phyloP scores from a whole-genome alignment of 2,113 vertebrate species.

The Prionailurus viverrinus region DNA sequence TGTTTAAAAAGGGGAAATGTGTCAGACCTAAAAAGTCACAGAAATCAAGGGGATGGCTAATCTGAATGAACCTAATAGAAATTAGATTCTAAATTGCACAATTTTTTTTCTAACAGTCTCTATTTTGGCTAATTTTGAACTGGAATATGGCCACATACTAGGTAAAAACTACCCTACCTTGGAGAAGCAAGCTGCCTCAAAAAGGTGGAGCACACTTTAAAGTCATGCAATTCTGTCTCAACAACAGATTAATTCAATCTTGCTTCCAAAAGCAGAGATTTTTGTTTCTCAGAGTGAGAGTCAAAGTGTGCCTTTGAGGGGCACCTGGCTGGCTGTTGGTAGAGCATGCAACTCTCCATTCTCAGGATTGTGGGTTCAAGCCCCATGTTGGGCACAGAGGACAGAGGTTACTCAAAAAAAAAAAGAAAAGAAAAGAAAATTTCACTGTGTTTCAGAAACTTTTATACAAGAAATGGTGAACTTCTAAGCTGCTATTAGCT shows the following conservation, averaged over 20 bases:
- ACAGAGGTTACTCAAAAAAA: neutral
- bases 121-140: neutral
- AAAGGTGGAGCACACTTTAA: neutral
- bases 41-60: neutral
- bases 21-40: conserved; percentile 17
- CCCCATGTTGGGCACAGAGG: neutral
- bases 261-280: neutral
- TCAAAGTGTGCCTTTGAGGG: neutral
- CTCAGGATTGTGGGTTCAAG: neutral
- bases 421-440: neutral
- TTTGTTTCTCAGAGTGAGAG: neutral
- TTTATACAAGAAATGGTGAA: neutral
- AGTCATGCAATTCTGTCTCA: neutral
- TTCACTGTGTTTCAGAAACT: conserved; percentile 14
- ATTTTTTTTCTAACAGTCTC: neutral
- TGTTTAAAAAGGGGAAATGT: conserved; percentile 22
- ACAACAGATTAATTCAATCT: neutral
- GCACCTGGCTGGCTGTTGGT: neutral
- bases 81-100: neutral
- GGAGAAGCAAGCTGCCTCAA: neutral
- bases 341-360: neutral
- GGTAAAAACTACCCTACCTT: neutral
- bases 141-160: neutral
- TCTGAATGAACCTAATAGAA: neutral
- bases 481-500: neutral